Evolutionary conservation across 2,113 vertebrate genomes (phyloP).

Genomic region (Calonectris borealis): DNA sequence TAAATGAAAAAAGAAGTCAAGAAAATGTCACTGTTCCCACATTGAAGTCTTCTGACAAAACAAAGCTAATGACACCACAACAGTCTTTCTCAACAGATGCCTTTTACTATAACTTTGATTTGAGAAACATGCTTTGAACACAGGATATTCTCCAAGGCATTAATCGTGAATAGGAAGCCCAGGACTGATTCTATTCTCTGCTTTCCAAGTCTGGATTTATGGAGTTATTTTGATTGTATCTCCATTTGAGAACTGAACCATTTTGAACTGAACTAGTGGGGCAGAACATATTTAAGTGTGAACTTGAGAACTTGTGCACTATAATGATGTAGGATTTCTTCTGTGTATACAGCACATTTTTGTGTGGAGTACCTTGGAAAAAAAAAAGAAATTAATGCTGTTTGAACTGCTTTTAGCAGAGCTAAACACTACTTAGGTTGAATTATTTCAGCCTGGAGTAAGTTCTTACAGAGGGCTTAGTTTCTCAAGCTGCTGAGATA

Average conservation of each 20-base stretch:
- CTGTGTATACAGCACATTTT: not conserved
- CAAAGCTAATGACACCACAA: slow-evolving; percentile 16
- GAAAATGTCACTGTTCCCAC: slow-evolving; percentile 24
- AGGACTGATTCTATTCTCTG: not conserved
- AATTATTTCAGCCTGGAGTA: not conserved
- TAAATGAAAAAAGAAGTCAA: slow-evolving; percentile 30
- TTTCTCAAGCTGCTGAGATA: not conserved
- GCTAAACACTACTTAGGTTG: not conserved
- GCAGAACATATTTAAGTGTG: not conserved
- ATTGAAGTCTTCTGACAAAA: slow-evolving; percentile 47
- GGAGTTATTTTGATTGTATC: not conserved
- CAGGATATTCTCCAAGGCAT: not conserved
- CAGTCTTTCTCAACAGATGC: slow-evolving; percentile 23
- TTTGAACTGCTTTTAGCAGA: not conserved
- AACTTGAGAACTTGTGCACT: not conserved
- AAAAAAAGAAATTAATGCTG: not conserved
- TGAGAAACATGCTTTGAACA: slow-evolving; percentile 2
- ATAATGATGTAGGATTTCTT: not conserved
- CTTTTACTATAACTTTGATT: slow-evolving; percentile 30
- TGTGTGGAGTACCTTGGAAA: not conserved
- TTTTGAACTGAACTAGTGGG: not conserved
- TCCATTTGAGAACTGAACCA: not conserved
- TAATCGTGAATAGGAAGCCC: not conserved
- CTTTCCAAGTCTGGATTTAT: not conserved
- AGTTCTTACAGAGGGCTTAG: not conserved